phyloP scores from a whole-genome alignment of 2,888 invertebrate genomes.

The Litoditis marina region DNA sequence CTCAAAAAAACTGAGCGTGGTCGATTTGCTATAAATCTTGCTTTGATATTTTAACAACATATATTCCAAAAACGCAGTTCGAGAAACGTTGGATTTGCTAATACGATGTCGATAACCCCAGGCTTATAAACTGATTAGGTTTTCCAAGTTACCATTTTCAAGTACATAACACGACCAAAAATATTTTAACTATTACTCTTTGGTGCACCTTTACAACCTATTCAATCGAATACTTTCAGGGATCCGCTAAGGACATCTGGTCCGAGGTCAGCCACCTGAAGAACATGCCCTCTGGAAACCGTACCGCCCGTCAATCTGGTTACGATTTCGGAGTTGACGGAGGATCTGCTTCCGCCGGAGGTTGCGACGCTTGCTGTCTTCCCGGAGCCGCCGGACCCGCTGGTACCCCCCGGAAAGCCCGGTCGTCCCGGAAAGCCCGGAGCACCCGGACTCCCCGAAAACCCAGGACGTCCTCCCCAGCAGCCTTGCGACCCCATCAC shows the following conservation, averaged over 20 bases:
- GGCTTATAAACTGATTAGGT: no score
- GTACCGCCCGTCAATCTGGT: constrained; percentile 49
- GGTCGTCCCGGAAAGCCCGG: constrained; percentile 39
- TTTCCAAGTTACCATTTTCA: no score
- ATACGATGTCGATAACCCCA: no score
- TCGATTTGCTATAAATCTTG: not conserved
- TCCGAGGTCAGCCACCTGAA: constrained; percentile 44
- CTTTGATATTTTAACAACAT: not conserved
- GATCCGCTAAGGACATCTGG: constrained; percentile 45
- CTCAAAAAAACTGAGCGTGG: no score
- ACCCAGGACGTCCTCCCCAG: constrained; percentile 46
- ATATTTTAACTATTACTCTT: no score
- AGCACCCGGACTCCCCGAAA: constrained; percentile 41
- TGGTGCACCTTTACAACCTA: no score
- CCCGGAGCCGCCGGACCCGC: constrained; percentile 39
- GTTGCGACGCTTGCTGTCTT: constrained; percentile 49
- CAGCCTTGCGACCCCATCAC: constrained; percentile 52
- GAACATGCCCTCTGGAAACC: constrained; percentile 37
- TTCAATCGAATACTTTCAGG: no score
- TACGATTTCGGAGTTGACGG: constrained; percentile 24
- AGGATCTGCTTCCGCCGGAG: constrained; percentile 28
- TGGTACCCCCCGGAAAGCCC: constrained; percentile 36
- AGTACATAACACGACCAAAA: no score
- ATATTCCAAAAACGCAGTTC: no score
- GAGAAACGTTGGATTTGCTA: no score